A percentile compares a stretch with the other conserved stretches of the same genome.
Evolutionary conservation across 2,888 invertebrate genomes (phyloP).

Genomic region (Athrips mouffetella): DNA sequence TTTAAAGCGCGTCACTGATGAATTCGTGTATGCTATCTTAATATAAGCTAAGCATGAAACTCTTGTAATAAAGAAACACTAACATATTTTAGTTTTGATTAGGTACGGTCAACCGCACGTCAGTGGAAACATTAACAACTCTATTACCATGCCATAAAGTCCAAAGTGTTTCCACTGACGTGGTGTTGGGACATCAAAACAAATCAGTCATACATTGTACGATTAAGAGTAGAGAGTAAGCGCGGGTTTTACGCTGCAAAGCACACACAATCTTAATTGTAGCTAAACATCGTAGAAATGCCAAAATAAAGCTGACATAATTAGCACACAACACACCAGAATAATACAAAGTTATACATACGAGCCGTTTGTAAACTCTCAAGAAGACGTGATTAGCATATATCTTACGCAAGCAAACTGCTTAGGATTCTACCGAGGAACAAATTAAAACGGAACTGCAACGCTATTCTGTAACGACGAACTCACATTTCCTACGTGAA

Average conservation of each 20-base stretch:
- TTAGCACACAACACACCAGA: background rate
- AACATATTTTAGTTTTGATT: too few relatives aligned
- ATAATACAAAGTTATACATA: background rate
- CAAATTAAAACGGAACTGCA: constrained; percentile 18
- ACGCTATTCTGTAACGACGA: too few relatives aligned
- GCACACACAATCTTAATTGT: background rate
- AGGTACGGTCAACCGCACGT: too few relatives aligned
- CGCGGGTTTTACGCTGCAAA: background rate
- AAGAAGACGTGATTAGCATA: constrained; percentile 18
- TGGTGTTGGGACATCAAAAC: background rate
- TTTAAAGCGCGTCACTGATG: too few relatives aligned
- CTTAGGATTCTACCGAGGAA: constrained; percentile 12
- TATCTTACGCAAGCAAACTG: constrained; percentile 15
- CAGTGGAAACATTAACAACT: too few relatives aligned
- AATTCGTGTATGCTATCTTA: too few relatives aligned
- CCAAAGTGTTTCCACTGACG: too few relatives aligned
- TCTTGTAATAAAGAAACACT: too few relatives aligned
- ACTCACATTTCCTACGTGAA: too few relatives aligned
- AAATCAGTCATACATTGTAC: background rate
- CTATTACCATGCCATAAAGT: too few relatives aligned
- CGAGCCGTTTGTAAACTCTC: constrained; percentile 16
- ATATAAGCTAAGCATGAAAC: too few relatives aligned
- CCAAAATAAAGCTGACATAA: constrained; percentile 4
- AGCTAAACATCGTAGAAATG: background rate
- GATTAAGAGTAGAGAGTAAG: background rate